These are phyloP conservation scores for Cryptoprocta ferox DNA, from an alignment of 2,797 vertebrate species.

Conservation along the genomic window DNA sequence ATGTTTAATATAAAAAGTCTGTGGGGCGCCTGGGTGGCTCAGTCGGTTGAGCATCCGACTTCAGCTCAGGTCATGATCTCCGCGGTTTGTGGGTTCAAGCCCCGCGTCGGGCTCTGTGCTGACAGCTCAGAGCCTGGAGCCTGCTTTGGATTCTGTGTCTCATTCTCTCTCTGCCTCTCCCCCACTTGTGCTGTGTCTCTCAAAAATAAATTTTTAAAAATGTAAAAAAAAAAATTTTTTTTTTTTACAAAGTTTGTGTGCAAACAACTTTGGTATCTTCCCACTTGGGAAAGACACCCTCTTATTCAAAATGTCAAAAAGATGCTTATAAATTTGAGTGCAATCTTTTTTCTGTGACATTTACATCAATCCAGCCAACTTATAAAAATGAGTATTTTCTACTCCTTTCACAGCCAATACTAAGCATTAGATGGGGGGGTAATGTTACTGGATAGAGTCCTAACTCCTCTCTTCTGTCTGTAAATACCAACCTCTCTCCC, in stretches of 20 bases:
- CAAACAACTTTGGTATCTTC: neutral
- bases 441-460: neutral
- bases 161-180: too few relatives aligned
- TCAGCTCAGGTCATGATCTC: too few relatives aligned
- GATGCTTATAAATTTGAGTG: neutral
- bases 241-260: neutral
- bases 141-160: too few relatives aligned
- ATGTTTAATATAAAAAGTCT: neutral
- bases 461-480: neutral
- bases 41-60: too few relatives aligned
- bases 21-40: neutral
- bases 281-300: neutral
- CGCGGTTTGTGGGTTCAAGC: too few relatives aligned
- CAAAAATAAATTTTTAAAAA: too few relatives aligned
- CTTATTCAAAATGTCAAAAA: constrained; percentile 10
- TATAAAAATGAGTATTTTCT: neutral
- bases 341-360: constrained; percentile 9
- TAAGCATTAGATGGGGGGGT: neutral
- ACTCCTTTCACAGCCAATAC: neutral
- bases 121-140: too few relatives aligned
- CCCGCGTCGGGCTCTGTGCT: too few relatives aligned
- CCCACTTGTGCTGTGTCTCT: too few relatives aligned
- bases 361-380: neutral
- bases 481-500: neutral
- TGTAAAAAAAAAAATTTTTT: too few relatives aligned